These are phyloP conservation scores for Pungitius pungitius DNA, from an alignment of 2,113 vertebrate species.

Conservation along the genomic window DNA sequence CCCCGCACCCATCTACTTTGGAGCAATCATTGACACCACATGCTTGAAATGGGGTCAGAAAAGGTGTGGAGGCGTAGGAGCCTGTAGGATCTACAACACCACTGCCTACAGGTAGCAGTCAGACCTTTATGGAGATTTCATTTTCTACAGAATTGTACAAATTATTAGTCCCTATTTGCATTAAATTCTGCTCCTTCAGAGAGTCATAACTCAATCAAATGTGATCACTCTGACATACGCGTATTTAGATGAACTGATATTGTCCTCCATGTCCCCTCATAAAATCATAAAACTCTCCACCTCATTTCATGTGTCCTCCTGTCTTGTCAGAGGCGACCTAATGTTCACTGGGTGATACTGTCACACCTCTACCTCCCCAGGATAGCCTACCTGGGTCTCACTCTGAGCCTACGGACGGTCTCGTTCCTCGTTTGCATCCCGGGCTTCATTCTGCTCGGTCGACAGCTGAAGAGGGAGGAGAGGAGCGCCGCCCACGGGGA, in stretches of 20 bases:
- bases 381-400: slow-evolving; percentile 89
- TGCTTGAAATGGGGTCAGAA: slow-evolving; percentile 90
- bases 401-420: slow-evolving; percentile 82
- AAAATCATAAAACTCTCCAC: neutral
- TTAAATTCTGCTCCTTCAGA: neutral
- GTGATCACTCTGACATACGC: neutral
- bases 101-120: slow-evolving; percentile 82
- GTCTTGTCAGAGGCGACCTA: neutral
- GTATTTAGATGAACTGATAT: neutral
- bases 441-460: slow-evolving; percentile 83
- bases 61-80: slow-evolving; percentile 83
- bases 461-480: slow-evolving; percentile 75
- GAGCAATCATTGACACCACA: slow-evolving; percentile 87
- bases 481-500: slow-evolving; percentile 51
- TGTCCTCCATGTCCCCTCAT: neutral
- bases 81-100: slow-evolving; percentile 88
- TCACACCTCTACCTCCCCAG: slow-evolving; percentile 67
- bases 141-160: no score
- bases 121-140: neutral
- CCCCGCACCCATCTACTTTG: slow-evolving; percentile 89
- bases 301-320: neutral
- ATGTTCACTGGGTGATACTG: neutral
- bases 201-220: neutral
- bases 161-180: no score
- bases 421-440: slow-evolving; percentile 86